These are phyloP conservation scores for Petrophora chlorosata DNA, from an alignment of 2,888 invertebrate genomes.

Conservation along the genomic window DNA sequence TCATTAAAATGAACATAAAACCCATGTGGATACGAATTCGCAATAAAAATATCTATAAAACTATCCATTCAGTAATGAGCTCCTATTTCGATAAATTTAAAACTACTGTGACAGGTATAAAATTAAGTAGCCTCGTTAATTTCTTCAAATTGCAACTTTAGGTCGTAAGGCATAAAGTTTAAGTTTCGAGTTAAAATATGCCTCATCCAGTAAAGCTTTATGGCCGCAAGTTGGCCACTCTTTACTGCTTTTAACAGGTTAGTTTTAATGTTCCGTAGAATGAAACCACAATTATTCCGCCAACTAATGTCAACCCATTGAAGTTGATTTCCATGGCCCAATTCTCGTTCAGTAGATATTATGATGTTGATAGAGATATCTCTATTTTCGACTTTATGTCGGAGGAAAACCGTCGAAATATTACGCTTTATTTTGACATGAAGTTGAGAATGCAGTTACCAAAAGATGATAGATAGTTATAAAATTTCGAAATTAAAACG, in stretches of 20 bases:
- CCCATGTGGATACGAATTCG: conserved; percentile 8
- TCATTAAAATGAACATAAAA: conserved; percentile 16
- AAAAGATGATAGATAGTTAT: too few relatives aligned
- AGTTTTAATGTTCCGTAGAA: conserved; percentile 29
- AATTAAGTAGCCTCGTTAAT: not conserved
- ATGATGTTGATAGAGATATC: too few relatives aligned
- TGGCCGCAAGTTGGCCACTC: conserved; percentile 17
- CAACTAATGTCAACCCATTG: conserved; percentile 8
- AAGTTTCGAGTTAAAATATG: not conserved
- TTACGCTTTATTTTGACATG: not conserved
- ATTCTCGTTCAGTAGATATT: too few relatives aligned
- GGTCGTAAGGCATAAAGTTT: not conserved
- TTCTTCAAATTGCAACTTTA: not conserved
- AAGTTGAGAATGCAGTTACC: not conserved
- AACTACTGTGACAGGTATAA: conserved; percentile 10
- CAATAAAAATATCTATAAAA: conserved; percentile 23
- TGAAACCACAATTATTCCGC: conserved; percentile 29
- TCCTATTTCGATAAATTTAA: conserved; percentile 16
- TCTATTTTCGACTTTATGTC: too few relatives aligned
- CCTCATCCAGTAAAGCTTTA: conserved; percentile 23
- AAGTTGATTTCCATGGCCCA: conserved; percentile 21
- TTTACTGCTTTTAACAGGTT: conserved; percentile 33
- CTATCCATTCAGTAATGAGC: conserved; percentile 11
- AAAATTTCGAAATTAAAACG: too few relatives aligned
- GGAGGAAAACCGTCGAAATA: too few relatives aligned